These are phyloP conservation scores for Exaiptasia diaphana DNA, from an alignment of 64 coral and sea anemone species.

Conservation along the genomic window DNA sequence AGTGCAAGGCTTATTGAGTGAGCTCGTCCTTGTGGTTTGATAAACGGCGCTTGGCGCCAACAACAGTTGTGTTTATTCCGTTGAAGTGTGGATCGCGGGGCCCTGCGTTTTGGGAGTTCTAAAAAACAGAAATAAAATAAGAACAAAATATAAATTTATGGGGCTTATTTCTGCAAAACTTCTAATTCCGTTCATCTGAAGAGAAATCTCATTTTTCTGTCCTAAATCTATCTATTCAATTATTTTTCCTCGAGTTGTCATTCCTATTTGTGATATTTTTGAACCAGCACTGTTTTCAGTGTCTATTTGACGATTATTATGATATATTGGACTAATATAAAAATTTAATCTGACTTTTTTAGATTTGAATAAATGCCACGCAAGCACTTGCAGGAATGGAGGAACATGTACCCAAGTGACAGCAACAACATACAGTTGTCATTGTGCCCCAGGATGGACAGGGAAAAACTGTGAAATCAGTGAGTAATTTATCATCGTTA, in stretches of 20 bases:
- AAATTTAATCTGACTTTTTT: neutral
- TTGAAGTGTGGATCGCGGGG: too few relatives aligned
- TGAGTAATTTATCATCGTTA: neutral
- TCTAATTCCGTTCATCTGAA: neutral
- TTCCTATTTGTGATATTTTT: neutral
- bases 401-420: neutral
- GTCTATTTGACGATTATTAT: neutral
- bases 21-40: too few relatives aligned
- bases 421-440: neutral
- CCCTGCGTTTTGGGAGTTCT: too few relatives aligned
- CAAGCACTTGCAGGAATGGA: neutral
- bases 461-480: neutral
- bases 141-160: too few relatives aligned
- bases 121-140: too few relatives aligned
- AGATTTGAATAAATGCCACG: neutral
- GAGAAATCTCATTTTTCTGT: neutral
- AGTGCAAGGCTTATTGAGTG: too few relatives aligned
- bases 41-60: too few relatives aligned
- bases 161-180: neutral
- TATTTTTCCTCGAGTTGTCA: neutral
- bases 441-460: neutral
- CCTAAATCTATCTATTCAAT: too few relatives aligned
- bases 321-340: neutral
- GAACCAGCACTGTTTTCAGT: neutral
- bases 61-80: too few relatives aligned